Percentiles rank a stretch among this genome's conserved stretches.
Evolutionary conservation across 2,888 invertebrate genomes (phyloP).

Genomic region (Heliconius sara): DNA sequence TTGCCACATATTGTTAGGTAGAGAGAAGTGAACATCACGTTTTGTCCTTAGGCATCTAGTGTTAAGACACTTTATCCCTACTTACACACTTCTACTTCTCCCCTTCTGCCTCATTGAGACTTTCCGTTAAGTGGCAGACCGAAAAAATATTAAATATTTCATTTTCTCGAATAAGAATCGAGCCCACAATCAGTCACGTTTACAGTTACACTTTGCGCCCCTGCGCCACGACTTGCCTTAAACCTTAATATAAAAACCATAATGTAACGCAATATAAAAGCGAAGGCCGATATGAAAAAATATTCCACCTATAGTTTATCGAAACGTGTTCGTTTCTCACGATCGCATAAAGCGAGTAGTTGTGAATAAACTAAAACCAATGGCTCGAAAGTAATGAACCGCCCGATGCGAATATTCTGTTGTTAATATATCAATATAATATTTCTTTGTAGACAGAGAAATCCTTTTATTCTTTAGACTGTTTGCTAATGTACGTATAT

Average conservation of each 20-base stretch:
- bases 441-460: background rate
- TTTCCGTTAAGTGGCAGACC: background rate
- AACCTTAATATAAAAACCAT: background rate
- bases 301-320: slow-evolving; percentile 18
- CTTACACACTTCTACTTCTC: no score
- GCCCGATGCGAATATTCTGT: slow-evolving; percentile 17
- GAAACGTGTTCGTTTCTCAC: slow-evolving; percentile 38
- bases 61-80: no score
- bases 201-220: background rate
- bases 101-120: no score
- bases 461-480: background rate
- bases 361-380: slow-evolving; percentile 40
- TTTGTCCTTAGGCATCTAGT: no score
- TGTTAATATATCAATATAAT: slow-evolving; percentile 18
- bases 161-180: background rate
- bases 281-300: slow-evolving; percentile 3
- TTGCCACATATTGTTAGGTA: no score
- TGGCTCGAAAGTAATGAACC: slow-evolving; percentile 41
- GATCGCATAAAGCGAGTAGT: slow-evolving; percentile 26
- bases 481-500: background rate
- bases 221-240: background rate
- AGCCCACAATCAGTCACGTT: background rate
- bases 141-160: background rate
- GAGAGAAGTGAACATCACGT: no score
- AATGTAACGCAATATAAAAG: background rate